Conservation (phyloP, 2,797 vertebrate genomes). For the Takifugu ocellatus region DNA sequence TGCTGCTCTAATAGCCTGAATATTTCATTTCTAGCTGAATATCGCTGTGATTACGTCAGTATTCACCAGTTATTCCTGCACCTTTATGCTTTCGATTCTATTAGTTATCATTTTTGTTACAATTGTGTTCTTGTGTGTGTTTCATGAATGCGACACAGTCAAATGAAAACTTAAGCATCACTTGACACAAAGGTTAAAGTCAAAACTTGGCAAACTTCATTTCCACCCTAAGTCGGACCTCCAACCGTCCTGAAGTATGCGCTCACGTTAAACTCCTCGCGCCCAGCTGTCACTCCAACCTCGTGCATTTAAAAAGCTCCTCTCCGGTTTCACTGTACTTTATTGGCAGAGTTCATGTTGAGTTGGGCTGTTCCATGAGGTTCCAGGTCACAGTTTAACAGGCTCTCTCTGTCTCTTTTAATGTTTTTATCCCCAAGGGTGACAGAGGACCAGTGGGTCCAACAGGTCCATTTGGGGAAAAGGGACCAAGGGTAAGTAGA, state of each 20-base stretch:
- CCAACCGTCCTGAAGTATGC: constrained; percentile 25
- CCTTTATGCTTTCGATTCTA: too few species aligned
- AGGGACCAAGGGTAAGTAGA: constrained; percentile 83
- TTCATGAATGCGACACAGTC: constrained; percentile 23
- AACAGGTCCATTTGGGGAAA: constrained; percentile 86
- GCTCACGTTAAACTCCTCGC: constrained; percentile 14
- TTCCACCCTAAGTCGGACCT: constrained; percentile 18
- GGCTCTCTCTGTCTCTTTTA: constrained; percentile 18
- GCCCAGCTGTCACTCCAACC: constrained; percentile 36
- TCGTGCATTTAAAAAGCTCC: constrained; percentile 20
- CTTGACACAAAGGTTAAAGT: constrained; percentile 10
- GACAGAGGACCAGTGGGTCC: constrained; percentile 89
- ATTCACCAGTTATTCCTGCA: too few species aligned
- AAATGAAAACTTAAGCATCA: constrained; percentile 25
- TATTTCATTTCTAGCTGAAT: too few species aligned
- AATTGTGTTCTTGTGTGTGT: constrained; percentile 10
- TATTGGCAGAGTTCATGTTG: constrained; percentile 20
- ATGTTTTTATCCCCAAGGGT: constrained; percentile 75
- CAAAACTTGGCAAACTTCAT: constrained; percentile 14
- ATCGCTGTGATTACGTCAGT: too few species aligned
- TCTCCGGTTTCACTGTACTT: constrained; percentile 43
- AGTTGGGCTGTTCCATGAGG: constrained; percentile 15
- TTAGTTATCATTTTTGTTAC: constrained; percentile 5
- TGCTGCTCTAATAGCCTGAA: too few species aligned
- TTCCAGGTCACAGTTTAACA: constrained; percentile 42